These are phyloP conservation scores for Epizoanthus rinbou DNA, from an alignment of 92 coral and sea anemone species.

Conservation along the genomic window DNA sequence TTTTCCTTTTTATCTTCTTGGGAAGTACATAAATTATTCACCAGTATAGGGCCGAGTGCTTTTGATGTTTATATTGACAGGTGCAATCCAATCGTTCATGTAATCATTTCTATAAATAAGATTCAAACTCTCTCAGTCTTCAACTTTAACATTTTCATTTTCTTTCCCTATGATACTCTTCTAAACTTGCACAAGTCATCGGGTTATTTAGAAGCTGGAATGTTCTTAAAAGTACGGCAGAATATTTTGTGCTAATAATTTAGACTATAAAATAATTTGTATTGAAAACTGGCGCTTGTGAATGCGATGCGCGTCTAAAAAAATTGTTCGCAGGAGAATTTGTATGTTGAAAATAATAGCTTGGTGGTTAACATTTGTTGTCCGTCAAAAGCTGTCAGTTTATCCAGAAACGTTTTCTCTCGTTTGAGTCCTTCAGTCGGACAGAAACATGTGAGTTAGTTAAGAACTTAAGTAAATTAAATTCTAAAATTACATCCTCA, in stretches of 20 bases:
- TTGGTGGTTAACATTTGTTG: not conserved
- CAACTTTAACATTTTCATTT: not conserved
- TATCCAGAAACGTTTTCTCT: not conserved
- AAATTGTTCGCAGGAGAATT: not conserved
- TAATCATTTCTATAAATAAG: conserved; percentile 4
- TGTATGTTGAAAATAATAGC: not conserved
- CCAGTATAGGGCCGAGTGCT: not conserved
- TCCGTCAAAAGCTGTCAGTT: not conserved
- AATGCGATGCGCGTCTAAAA: too few species aligned
- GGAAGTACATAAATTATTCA: not conserved
- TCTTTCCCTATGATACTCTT: not conserved
- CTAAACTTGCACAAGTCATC: not conserved
- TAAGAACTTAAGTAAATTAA: not conserved
- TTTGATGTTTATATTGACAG: conserved; percentile 3
- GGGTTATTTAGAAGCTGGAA: not conserved
- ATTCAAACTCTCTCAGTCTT: not conserved
- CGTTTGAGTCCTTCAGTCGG: not conserved
- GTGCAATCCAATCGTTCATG: not conserved
- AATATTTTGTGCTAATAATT: not conserved
- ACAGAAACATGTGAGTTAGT: not conserved
- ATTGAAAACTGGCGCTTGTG: not conserved
- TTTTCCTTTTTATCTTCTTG: not conserved
- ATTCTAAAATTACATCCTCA: not conserved
- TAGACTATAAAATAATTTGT: not conserved
- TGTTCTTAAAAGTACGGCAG: not conserved